These are phyloP conservation scores for Ichneumoninae sp. DNA, from an alignment of 2,888 invertebrate species.

Conservation along the genomic window DNA sequence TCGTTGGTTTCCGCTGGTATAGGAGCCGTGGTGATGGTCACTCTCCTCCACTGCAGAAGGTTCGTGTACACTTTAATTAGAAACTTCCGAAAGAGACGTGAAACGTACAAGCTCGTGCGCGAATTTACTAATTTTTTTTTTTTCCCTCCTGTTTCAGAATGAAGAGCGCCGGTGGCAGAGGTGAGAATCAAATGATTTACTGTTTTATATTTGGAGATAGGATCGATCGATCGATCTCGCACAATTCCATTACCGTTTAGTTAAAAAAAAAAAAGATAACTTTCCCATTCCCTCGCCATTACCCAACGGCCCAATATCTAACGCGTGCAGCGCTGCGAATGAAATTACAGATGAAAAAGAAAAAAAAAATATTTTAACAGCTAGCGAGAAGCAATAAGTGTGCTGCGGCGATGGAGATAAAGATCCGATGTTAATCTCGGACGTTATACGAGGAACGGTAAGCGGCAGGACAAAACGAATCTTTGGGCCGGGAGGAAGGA, in stretches of 20 bases:
- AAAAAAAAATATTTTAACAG: conserved; percentile 18
- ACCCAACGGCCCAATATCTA: conserved; percentile 25
- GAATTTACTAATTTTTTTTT: conserved; percentile 23
- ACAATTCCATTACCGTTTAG: conserved; percentile 41
- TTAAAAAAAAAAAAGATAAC: conserved; percentile 20
- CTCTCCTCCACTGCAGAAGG: conserved; percentile 89
- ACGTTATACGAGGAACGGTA: conserved; percentile 31
- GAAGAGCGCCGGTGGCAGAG: conserved; percentile 82
- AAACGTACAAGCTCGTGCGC: not conserved
- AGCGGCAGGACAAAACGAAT: conserved; percentile 14
- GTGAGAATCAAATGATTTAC: conserved; percentile 73
- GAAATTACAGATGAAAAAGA: conserved; percentile 8
- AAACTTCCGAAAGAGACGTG: not conserved
- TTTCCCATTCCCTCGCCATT: conserved; percentile 10
- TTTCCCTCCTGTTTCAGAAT: conserved; percentile 76
- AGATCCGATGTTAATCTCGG: conserved; percentile 65
- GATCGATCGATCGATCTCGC: conserved; percentile 51
- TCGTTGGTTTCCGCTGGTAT: conserved; percentile 89
- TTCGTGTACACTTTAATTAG: conserved; percentile 76
- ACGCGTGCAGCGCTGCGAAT: conserved; percentile 21
- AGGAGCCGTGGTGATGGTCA: conserved; percentile 90
- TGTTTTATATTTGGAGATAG: conserved; percentile 35
- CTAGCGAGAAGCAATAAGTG: conserved; percentile 14
- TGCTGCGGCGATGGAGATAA: conserved; percentile 44
- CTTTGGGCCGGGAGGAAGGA: conserved; percentile 25